Conservation (phyloP, 1,140 invertebrate genomes). For the Oppia nitens region DNA sequence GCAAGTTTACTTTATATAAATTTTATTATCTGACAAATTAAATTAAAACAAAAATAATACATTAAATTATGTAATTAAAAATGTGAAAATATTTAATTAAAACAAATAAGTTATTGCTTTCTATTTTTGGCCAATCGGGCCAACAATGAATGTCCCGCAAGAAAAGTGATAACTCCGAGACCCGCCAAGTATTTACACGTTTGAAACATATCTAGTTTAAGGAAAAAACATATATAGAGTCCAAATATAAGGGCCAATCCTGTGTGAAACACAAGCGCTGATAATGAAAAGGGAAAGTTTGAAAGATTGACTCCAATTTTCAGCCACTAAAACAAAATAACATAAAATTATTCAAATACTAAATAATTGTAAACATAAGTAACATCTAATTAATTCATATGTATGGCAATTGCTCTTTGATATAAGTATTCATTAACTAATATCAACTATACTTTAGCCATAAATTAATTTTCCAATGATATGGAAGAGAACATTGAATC, state of each 20-base stretch:
- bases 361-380: too few relatives aligned
- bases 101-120: not conserved
- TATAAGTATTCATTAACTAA: not conserved
- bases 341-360: too few relatives aligned
- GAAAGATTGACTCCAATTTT: constrained; percentile 74
- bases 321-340: constrained; percentile 56
- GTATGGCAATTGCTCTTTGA: not conserved
- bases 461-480: not conserved
- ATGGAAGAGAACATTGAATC: not conserved
- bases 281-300: constrained; percentile 57
- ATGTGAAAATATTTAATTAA: not conserved
- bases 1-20: too few relatives aligned
- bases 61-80: too few relatives aligned
- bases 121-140: constrained; percentile 40
- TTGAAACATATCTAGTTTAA: constrained; percentile 83
- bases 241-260: constrained; percentile 64
- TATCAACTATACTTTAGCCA: not conserved
- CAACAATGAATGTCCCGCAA: constrained; percentile 76
- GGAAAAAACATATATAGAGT: constrained; percentile 77
- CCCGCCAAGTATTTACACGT: constrained; percentile 76
- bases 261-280: constrained; percentile 68
- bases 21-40: too few relatives aligned
- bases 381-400: constrained; percentile 14
- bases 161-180: constrained; percentile 66
- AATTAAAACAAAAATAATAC: too few relatives aligned